Evolutionary conservation across 1,140 invertebrate species (phyloP).

Genomic region (Battus philenor): DNA sequence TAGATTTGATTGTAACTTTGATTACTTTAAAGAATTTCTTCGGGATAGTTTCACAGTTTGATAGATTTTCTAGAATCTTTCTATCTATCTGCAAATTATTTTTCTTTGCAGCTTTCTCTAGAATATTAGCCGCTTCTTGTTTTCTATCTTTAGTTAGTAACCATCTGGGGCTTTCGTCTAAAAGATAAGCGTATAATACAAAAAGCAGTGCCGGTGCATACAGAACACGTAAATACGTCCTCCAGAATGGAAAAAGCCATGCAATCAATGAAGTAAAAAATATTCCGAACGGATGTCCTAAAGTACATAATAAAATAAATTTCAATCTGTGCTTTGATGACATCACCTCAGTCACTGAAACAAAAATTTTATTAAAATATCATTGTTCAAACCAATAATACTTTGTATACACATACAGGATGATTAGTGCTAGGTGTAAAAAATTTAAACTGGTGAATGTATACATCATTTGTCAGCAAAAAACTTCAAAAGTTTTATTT

Average conservation of each 20-base stretch:
- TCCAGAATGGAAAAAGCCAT: slow-evolving; percentile 44
- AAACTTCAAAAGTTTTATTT: too few species aligned
- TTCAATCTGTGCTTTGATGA: slow-evolving; percentile 36
- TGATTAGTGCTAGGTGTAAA: too few species aligned
- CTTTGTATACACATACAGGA: too few species aligned
- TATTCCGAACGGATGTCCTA: slow-evolving; percentile 37
- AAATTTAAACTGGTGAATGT: too few species aligned
- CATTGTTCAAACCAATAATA: too few species aligned
- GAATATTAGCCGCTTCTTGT: slow-evolving; percentile 32
- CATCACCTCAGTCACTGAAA: slow-evolving; percentile 53
- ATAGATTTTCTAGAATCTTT: slow-evolving; percentile 34
- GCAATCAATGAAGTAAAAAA: slow-evolving; percentile 27
- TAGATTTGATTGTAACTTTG: slow-evolving; percentile 42
- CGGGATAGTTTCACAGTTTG: slow-evolving; percentile 26
- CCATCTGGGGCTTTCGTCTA: slow-evolving; percentile 77
- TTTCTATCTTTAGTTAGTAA: slow-evolving; percentile 77
- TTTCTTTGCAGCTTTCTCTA: slow-evolving; percentile 45
- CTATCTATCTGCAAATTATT: slow-evolving; percentile 42
- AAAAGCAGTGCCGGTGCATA: slow-evolving; percentile 48
- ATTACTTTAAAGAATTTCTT: slow-evolving; percentile 27
- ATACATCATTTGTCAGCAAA: too few species aligned
- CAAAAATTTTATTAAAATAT: not conserved
- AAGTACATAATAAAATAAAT: slow-evolving; percentile 30
- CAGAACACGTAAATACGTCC: slow-evolving; percentile 40
- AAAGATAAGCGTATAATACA: slow-evolving; percentile 35